Evolutionary conservation across 2,888 invertebrate genomes (phyloP).

Genomic region (Mongoloraphidia duomilia): DNA sequence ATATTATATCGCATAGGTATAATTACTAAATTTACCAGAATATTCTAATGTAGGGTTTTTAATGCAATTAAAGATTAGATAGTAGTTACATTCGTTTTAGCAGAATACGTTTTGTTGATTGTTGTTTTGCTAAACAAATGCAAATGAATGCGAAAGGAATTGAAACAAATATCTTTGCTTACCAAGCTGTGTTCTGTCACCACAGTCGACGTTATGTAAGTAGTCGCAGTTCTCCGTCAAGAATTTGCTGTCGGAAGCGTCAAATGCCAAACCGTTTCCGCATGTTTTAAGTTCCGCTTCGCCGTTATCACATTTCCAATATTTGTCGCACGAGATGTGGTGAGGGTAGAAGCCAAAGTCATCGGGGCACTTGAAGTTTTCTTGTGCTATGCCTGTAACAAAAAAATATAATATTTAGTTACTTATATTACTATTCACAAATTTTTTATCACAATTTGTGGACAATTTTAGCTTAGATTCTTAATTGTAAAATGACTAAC

Average conservation of each 20-base stretch:
- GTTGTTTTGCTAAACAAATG: too few relatives aligned
- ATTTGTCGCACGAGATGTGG: conserved; percentile 79
- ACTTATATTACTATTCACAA: too few relatives aligned
- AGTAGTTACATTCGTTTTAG: too few relatives aligned
- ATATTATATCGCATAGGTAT: too few relatives aligned
- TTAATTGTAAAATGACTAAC: too few relatives aligned
- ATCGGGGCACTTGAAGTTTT: conserved; percentile 83
- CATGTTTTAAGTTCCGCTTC: conserved; percentile 80
- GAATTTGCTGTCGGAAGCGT: conserved; percentile 76
- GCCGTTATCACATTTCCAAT: conserved; percentile 89
- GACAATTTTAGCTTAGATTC: too few relatives aligned
- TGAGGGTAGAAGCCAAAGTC: conserved; percentile 92
- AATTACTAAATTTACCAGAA: too few relatives aligned
- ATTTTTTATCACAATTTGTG: too few relatives aligned
- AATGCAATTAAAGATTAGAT: too few relatives aligned
- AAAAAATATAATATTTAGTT: conserved; percentile 12
- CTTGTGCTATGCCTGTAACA: conserved; percentile 56
- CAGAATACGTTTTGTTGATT: too few relatives aligned
- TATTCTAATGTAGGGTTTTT: too few relatives aligned
- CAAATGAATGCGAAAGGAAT: background rate
- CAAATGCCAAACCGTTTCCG: conserved; percentile 87
- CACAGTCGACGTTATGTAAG: conserved; percentile 87
- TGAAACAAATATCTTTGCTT: conserved; percentile 22
- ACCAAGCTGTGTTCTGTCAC: conserved; percentile 76
- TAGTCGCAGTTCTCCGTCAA: conserved; percentile 91